Conservation (phyloP, 2,113 vertebrate genomes). For the Anarhynchus alexandrinus region DNA sequence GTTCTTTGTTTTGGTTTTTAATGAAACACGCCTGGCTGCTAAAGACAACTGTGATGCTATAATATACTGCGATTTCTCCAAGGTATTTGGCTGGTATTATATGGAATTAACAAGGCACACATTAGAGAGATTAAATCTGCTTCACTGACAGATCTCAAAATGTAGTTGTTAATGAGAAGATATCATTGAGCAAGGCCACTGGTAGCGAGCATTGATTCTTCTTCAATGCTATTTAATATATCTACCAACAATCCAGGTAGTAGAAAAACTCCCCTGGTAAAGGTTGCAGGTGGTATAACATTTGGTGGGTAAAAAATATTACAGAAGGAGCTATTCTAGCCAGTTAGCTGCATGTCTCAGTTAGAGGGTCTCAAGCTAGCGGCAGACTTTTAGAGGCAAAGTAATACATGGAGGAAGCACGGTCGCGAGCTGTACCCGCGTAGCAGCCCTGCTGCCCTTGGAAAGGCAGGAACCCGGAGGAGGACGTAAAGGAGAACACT, state of each 20-base stretch:
- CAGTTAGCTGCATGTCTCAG: background rate
- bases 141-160: slow-evolving; percentile 57
- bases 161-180: slow-evolving; percentile 49
- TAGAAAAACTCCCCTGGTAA: slow-evolving; percentile 1
- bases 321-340: background rate
- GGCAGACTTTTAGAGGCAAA: slow-evolving; percentile 24
- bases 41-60: slow-evolving; percentile 16
- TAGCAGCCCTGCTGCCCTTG: background rate
- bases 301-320: background rate
- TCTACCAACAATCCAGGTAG: background rate
- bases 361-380: background rate
- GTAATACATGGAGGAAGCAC: background rate
- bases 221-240: background rate
- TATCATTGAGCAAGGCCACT: slow-evolving; percentile 29
- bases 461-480: background rate
- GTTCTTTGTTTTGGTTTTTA: background rate
- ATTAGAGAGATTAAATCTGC: slow-evolving; percentile 58
- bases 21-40: background rate
- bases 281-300: background rate
- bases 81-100: slow-evolving; percentile 54
- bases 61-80: slow-evolving; percentile 18
- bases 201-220: background rate
- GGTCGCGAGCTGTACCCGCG: background rate
- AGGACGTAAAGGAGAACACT: background rate
- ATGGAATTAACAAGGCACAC: slow-evolving; percentile 55